Evolutionary conservation across 2,113 vertebrate genomes (phyloP), one percentile per base, ranked within the genome.

Genomic region (Puma concolor): DNA sequence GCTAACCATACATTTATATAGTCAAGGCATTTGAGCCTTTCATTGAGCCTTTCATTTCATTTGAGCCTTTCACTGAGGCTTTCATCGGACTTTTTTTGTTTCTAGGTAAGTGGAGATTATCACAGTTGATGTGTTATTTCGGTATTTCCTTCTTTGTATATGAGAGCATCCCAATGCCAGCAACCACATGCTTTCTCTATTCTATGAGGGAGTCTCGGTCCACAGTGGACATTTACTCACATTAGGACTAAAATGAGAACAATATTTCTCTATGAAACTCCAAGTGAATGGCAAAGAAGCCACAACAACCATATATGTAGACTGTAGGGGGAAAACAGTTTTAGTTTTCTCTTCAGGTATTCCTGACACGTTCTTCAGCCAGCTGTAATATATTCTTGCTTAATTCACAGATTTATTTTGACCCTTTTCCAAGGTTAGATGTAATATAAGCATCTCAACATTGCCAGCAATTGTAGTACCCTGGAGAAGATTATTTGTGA

Each of bases 401-500:
- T 96, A 97, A 97, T 97, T 97, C 94, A 97, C 93, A 97, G 93
- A 92, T 96, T 97, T 97, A 89, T 82, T 97, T 96, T 97, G 97
- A 98, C 95, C 85, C 60, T 95, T 97, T 85, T 76, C 54, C 94
- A 98, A 97, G 96, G 96, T 96, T 96, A 94, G 54, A 88, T 96
- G 95, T 96, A 97, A 97, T 85, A 97, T 92, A 97, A 97, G 88
- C 81, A 96, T 89, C 81, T 95, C 77, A 96, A 97, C 94, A 88
- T 54, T 85, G 85, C 52, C 52, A 94, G 88, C 95, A 96, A 98
- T 57, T 88, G 54, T 87, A 72, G 29, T 74, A 74, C 96, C 91
- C 60, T 74, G 31, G 91, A 93, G 88, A 95, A 88, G 88, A 90
- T 93, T 93, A 88, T 96, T 97, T 86, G 82, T 92, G 94, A 96